These are phyloP conservation scores for Moxostoma hubbsi DNA, from an alignment of 2,797 vertebrate species.

Conservation along the genomic window DNA sequence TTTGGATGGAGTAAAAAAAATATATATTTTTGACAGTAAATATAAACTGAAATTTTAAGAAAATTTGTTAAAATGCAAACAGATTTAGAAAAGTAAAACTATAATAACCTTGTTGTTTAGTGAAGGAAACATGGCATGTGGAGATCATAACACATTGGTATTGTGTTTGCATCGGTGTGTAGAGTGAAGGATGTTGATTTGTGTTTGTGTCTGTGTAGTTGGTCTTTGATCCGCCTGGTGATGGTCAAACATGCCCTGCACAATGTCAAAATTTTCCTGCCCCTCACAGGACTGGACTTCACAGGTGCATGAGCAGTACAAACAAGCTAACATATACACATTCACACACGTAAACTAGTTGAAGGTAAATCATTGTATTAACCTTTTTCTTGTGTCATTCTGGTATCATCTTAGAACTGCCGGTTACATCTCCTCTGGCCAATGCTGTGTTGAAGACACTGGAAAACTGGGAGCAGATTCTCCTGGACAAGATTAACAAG, in stretches of 20 bases:
- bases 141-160: not conserved
- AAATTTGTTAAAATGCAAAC: not conserved
- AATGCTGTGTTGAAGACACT: conserved; percentile 93
- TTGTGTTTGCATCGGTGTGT: not conserved
- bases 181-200: not conserved
- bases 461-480: conserved; percentile 95
- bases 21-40: not conserved
- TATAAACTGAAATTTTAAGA: not conserved
- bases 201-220: conserved; percentile 73
- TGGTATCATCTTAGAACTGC: conserved; percentile 81
- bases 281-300: conserved; percentile 92
- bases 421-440: conserved; percentile 91
- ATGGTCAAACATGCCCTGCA: conserved; percentile 93
- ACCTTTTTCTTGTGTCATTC: not conserved
- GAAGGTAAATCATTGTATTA: not conserved
- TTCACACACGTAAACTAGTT: not conserved
- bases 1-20: too few species aligned
- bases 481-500: conserved; percentile 91
- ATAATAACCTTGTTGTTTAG: not conserved
- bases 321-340: not conserved
- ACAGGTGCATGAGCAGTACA: conserved; percentile 77
- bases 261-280: conserved; percentile 94
- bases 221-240: conserved; percentile 92
- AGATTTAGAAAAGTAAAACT: too few species aligned
- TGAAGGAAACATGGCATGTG: not conserved